Conservation (phyloP, 2,888 invertebrate genomes). For the Caenorhabditis drosophilae region DNA sequence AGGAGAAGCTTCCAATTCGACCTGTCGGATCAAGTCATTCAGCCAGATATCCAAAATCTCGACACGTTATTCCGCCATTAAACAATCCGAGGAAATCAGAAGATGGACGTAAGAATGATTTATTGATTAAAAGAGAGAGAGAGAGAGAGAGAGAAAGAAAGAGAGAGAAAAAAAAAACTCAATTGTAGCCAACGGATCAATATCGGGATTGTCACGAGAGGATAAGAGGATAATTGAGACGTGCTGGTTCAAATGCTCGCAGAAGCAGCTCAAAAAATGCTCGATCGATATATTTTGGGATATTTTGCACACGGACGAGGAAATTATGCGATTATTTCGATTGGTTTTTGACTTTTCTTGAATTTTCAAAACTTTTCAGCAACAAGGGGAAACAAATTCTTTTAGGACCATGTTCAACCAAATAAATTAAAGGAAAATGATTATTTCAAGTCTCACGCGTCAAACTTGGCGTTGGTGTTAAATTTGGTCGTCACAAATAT, state of each 20-base stretch:
- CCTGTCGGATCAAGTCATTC: slow-evolving; percentile 46
- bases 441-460: slow-evolving; percentile 52
- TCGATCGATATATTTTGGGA: slow-evolving; percentile 50
- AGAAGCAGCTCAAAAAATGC: slow-evolving; percentile 47
- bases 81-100: slow-evolving; percentile 32
- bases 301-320: slow-evolving; percentile 46
- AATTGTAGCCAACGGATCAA: slow-evolving; percentile 42
- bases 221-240: slow-evolving; percentile 48
- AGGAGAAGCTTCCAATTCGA: slow-evolving; percentile 38
- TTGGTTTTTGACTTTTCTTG: slow-evolving; percentile 18
- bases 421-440: slow-evolving; percentile 48
- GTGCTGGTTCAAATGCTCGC: slow-evolving; percentile 52
- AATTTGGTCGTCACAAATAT: slow-evolving; percentile 52
- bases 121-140: not conserved
- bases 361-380: not conserved
- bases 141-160: not conserved
- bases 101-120: slow-evolving; percentile 37
- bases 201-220: slow-evolving; percentile 41
- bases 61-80: slow-evolving; percentile 25
- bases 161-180: not conserved
- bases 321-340: slow-evolving; percentile 39
- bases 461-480: slow-evolving; percentile 51
- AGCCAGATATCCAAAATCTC: slow-evolving; percentile 41
- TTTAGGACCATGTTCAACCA: slow-evolving; percentile 37
- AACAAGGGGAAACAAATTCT: no score